A percentile compares a stretch with the other conserved stretches of the same genome.
Evolutionary conservation across 1,140 invertebrate genomes (phyloP).

Genomic region (Kradibia gibbosae): DNA sequence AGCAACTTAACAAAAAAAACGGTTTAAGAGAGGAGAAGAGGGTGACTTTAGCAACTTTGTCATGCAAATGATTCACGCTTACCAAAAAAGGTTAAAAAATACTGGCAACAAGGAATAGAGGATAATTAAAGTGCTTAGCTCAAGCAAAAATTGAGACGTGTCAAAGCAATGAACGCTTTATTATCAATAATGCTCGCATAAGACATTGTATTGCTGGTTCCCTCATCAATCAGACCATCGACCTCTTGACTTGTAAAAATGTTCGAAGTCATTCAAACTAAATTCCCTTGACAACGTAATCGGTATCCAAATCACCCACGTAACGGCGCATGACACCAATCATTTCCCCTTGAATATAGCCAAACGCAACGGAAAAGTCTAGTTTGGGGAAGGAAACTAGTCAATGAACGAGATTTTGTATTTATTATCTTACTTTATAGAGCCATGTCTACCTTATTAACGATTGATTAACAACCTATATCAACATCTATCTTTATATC

Average conservation of each 20-base stretch:
- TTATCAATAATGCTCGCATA: slow-evolving; percentile 23
- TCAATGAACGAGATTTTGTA: background rate
- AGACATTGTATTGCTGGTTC: slow-evolving; percentile 43
- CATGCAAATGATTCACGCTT: slow-evolving; percentile 27
- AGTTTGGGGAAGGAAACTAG: slow-evolving; percentile 27
- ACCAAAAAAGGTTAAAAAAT: background rate
- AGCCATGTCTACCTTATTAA: background rate
- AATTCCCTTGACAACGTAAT: slow-evolving; percentile 60
- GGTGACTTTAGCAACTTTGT: background rate
- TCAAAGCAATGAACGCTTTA: slow-evolving; percentile 51
- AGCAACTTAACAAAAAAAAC: too few species aligned
- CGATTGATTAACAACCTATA: background rate
- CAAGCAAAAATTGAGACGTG: slow-evolving; percentile 20
- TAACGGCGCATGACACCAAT: slow-evolving; percentile 21
- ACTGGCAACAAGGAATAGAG: background rate
- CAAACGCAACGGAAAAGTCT: slow-evolving; percentile 8
- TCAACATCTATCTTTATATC: too few species aligned
- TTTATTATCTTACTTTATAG: background rate
- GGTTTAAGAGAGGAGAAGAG: background rate
- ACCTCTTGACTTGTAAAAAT: slow-evolving; percentile 37
- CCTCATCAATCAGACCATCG: slow-evolving; percentile 57
- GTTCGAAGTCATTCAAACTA: slow-evolving; percentile 57
- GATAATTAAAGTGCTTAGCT: background rate
- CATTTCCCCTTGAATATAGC: slow-evolving; percentile 38
- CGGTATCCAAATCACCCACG: slow-evolving; percentile 32